Conservation (phyloP, 2,888 invertebrate genomes). For the Sinopyrophorus schimmeli region DNA sequence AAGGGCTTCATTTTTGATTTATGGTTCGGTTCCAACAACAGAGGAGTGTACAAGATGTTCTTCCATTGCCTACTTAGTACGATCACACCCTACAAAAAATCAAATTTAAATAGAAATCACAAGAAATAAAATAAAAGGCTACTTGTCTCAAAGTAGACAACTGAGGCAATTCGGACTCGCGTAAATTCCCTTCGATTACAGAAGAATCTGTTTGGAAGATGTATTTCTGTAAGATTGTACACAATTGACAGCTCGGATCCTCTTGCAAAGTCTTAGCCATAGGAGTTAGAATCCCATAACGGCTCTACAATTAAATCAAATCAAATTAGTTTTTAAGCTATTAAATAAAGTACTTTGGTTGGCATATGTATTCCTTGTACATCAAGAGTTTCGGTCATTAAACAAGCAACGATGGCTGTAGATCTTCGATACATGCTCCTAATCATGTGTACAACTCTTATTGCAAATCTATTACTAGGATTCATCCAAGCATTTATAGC, state of each 20-base stretch:
- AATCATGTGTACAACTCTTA: conserved; percentile 79
- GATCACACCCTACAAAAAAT: conserved; percentile 77
- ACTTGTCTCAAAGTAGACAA: conserved; percentile 87
- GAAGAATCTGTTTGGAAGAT: conserved; percentile 76
- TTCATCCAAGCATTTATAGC: conserved; percentile 99
- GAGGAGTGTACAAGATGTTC: conserved; percentile 90
- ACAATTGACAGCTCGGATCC: conserved; percentile 93
- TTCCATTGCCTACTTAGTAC: conserved; percentile 97
- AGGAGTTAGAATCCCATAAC: conserved; percentile 85
- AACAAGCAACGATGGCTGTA: conserved; percentile 87
- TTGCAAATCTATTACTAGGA: conserved; percentile 88
- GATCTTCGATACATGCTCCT: conserved; percentile 77
- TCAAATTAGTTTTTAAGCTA: no score
- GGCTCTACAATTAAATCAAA: conserved; percentile 83
- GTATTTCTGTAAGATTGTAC: conserved; percentile 84
- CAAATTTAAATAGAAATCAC: conserved; percentile 10
- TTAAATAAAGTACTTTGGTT: conserved; percentile 63
- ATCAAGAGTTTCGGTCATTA: conserved; percentile 94
- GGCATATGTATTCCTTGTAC: conserved; percentile 81
- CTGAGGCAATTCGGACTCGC: conserved; percentile 82
- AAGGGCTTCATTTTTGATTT: conserved; percentile 82
- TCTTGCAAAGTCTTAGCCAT: conserved; percentile 89
- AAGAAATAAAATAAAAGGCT: conserved; percentile 17
- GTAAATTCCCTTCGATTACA: conserved; percentile 80
- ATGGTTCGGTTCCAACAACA: conserved; percentile 83